Base-by-base conservation (phyloP, 2,888 invertebrate genomes). In the Drosophila neoperkinsi region DNA sequence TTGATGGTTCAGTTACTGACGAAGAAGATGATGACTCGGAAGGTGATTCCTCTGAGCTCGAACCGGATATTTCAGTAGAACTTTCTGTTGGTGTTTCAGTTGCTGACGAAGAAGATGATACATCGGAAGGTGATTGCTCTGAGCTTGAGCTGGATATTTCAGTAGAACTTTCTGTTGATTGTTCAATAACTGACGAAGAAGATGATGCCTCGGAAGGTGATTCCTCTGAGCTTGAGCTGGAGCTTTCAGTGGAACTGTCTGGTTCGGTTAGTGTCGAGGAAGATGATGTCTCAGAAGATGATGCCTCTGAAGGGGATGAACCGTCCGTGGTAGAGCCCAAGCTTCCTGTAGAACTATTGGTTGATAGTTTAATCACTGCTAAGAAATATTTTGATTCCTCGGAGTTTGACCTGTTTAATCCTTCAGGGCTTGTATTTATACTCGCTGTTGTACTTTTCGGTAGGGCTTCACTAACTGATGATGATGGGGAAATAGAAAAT, bases 91-190 rank as follows among this genome's bases (percentile, higher is more conserved):
- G 18, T 25, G 34, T 13, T 6, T 66, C 31, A 16, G 43, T 67
- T 57, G 9, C 58, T 2, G 51, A 51, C 10, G 68, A 41, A n/a
- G 57, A 38, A 31, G 64, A 51, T 18, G 50, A 57, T 31, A 3
- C 31, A 9, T 31, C 31, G 9, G 30, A 30, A 30, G 30, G 5
- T 30, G 30, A 30, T 6, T 6, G 6, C 6, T 30, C 30, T 6
- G 30, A 30, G 7, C 30, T 30, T 30, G 30, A 30, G 30, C 7
- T 30, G 30, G 30, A 1, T 30, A 30, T 30, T 30, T 30, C 30
- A 30, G 30, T 30, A 30, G 30, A 30, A 30, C 30, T 30, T 30
- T 6, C 30, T 30, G 30, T 30, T 30, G 31, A 25, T 25, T 25
- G 25, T 25, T 25, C 25, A 25, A 25, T 25, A 25, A 25, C 25